These are phyloP conservation scores for Drosophila stalkeri DNA, from an alignment of 2,888 invertebrate genomes.

Conservation along the genomic window DNA sequence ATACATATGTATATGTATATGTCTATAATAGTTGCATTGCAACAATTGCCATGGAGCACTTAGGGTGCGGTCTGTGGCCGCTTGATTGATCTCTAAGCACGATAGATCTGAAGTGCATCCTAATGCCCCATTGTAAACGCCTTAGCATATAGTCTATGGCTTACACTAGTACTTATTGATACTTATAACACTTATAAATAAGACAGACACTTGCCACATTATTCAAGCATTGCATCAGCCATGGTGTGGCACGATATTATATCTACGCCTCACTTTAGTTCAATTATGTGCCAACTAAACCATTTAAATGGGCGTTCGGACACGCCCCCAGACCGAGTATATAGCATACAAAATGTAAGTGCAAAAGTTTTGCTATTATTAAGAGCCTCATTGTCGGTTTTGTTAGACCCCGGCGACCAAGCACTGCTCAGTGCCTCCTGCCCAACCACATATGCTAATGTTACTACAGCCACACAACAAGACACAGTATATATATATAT, in stretches of 20 bases:
- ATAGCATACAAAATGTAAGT: conserved; percentile 59
- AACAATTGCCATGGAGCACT: conserved; percentile 1
- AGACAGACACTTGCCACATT: conserved; percentile 34
- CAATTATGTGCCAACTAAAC: conserved; percentile 55
- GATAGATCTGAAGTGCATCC: conserved; percentile 61
- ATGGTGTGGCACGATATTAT: conserved; percentile 34
- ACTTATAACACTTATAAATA: conserved; percentile 44
- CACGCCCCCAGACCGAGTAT: conserved; percentile 38
- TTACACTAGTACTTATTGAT: neutral
- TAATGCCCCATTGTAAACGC: conserved; percentile 34
- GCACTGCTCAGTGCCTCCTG: neutral
- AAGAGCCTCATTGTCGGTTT: conserved; percentile 76
- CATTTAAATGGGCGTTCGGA: conserved; percentile 43
- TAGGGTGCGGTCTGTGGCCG: conserved; percentile 22
- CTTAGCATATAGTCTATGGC: conserved; percentile 15
- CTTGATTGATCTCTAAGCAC: conserved; percentile 31
- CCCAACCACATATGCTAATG: conserved; percentile 35
- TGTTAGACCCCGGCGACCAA: conserved; percentile 73
- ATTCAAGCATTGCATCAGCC: conserved; percentile 30
- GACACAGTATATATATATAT: conserved; percentile 32
- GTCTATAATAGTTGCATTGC: neutral
- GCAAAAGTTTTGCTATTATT: conserved; percentile 79
- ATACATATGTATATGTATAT: neutral
- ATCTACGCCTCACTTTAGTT: conserved; percentile 38
- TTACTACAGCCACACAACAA: conserved; percentile 52